Percentiles rank a stretch among this genome's conserved stretches.
phyloP scores from a whole-genome alignment of 2,113 vertebrate species.

The Eurystomus gularis region DNA sequence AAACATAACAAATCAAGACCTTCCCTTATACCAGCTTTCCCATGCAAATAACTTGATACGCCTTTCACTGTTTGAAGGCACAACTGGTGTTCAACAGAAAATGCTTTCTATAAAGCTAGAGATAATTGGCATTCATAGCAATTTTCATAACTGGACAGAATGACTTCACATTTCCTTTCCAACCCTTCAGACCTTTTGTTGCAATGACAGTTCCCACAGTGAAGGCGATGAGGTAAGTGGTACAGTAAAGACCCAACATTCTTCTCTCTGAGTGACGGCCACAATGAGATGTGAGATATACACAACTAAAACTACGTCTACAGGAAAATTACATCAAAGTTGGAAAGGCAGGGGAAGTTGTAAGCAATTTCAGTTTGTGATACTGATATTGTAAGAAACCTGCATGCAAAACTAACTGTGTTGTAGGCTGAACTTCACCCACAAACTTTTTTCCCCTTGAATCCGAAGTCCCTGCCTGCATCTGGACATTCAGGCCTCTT shows the following conservation, averaged over 20 bases:
- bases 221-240: not conserved
- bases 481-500: not conserved
- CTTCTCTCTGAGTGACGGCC: not conserved
- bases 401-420: not conserved
- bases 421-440: not conserved
- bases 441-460: not conserved
- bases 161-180: not conserved
- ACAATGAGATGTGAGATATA: not conserved
- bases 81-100: not conserved
- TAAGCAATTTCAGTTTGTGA: not conserved
- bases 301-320: not conserved
- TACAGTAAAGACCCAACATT: not conserved
- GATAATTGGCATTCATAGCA: conserved; percentile 24
- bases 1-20: not conserved
- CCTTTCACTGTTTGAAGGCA: not conserved
- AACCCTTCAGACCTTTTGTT: conserved; percentile 2
- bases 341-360: not conserved
- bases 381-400: not conserved
- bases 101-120: not conserved
- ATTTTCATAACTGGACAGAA: conserved; percentile 19
- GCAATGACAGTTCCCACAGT: conserved; percentile 2
- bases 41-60: not conserved
- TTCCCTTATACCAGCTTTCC: not conserved
- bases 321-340: not conserved
- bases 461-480: not conserved